A percentile compares a stretch with the other conserved stretches of the same genome.
phyloP scores from a whole-genome alignment of 1,140 invertebrate species.

The Adelges cooleyi region DNA sequence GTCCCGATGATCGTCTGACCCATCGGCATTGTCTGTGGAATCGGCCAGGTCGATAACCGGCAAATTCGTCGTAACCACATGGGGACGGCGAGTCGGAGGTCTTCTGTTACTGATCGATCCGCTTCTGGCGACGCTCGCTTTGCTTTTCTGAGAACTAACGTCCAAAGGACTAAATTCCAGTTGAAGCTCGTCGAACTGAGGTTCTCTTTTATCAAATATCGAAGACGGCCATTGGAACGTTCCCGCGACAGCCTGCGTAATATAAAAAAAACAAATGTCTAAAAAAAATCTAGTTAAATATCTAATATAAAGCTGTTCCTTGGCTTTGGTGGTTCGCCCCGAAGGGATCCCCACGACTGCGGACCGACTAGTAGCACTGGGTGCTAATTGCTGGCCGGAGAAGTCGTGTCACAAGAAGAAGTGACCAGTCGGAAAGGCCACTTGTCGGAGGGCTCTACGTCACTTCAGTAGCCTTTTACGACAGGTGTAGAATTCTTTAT shows the following conservation, averaged over 20 bases:
- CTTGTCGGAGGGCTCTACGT: too few species aligned
- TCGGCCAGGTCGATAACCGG: background rate
- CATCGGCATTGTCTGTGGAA: background rate
- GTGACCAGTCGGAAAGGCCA: too few species aligned
- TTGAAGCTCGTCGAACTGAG: slow-evolving; percentile 34
- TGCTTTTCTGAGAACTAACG: slow-evolving; percentile 41
- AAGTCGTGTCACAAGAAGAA: too few species aligned
- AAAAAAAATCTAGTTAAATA: background rate
- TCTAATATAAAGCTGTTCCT: too few species aligned
- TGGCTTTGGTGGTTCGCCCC: too few species aligned
- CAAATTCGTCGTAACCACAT: slow-evolving; percentile 15
- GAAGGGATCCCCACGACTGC: too few species aligned
- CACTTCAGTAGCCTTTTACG: too few species aligned
- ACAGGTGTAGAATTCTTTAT: too few species aligned
- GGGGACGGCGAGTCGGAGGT: slow-evolving; percentile 41
- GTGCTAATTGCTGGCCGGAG: too few species aligned
- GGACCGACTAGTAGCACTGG: too few species aligned
- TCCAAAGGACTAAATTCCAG: slow-evolving; percentile 43
- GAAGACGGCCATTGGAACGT: slow-evolving; percentile 16
- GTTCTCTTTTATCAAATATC: slow-evolving; percentile 10
- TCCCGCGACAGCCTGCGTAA: background rate
- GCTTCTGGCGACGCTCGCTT: slow-evolving; percentile 41
- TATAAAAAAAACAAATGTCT: background rate
- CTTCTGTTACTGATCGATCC: slow-evolving; percentile 39
- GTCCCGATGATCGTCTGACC: background rate